Conservation (phyloP, 2,797 vertebrate species). For the Agapornis canus region DNA sequence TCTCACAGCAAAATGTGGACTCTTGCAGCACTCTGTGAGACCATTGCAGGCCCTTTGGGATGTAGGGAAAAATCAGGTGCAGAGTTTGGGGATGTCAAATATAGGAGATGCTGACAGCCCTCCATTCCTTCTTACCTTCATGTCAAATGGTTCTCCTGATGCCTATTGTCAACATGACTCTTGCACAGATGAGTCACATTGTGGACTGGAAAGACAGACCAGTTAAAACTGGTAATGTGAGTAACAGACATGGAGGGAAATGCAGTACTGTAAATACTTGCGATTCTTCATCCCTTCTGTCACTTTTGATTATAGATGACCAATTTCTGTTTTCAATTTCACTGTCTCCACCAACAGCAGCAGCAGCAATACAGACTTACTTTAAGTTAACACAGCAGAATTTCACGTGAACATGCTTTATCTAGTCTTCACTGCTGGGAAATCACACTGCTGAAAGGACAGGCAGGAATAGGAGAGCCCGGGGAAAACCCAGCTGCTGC, state of each 20-base stretch:
- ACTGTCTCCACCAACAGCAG: not conserved
- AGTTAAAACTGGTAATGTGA: not conserved
- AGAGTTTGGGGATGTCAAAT: not conserved
- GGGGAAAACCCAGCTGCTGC: not conserved
- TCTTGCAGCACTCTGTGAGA: not conserved
- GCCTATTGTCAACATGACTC: not conserved
- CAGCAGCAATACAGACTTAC: not conserved
- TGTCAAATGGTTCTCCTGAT: not conserved
- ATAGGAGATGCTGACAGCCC: not conserved
- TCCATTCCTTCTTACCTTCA: not conserved
- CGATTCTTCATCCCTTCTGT: not conserved
- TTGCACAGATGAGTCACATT: not conserved
- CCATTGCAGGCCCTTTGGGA: not conserved
- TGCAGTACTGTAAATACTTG: not conserved
- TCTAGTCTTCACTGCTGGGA: not conserved
- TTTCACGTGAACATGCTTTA: not conserved
- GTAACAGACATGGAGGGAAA: not conserved
- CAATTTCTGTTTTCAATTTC: constrained; percentile 45
- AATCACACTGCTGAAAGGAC: not conserved
- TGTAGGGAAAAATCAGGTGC: not conserved
- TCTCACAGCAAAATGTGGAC: not conserved
- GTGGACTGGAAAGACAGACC: not conserved
- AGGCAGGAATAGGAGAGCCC: not conserved
- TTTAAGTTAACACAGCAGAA: not conserved
- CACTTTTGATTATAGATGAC: constrained; percentile 16